Evolutionary conservation across 2,113 vertebrate genomes (phyloP), one percentile per base, ranked within the genome.

Genomic region (Gambusia affinis): DNA sequence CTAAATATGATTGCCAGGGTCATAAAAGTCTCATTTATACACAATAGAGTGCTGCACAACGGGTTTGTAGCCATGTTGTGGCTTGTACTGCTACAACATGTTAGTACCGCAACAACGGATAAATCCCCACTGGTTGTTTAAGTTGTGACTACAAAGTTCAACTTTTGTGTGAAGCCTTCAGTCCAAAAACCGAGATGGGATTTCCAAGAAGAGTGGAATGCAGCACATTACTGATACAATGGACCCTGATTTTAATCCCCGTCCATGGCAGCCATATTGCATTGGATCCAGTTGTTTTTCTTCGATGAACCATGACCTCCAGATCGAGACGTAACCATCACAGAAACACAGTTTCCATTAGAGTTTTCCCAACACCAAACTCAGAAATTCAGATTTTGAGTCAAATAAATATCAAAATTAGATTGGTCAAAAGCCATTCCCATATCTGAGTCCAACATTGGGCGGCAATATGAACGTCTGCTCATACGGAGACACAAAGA

Each of bases 401-500:
- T 22, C 22, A 54, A 54, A 24, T 4, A 54, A 54, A 19, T 22
- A 7, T 17, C 47, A 19, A 54, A 19, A 54, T 24, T 54, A 24
- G 19, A 24, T 37, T 6, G 19, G 47, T 54, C 4, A 54, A 54
- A 54, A 8, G 19, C 19, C 22, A 54, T 54, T 42, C 47, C 47
- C 47, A 22, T 19, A 19, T 54, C 47, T 8, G 51, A 57, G 51
- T n/a, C 17, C 51, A 30, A 30, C 3, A 3, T 30, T 30, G 3
- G 30, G 30, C 44, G 17, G 44, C 44, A 42, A 42, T 4, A 42
- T 42, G 4, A 54, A 22, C 22, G 17, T 33, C 17, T 62, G 28
- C 29, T 57, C 64, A 74, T 8, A 66, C 67, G 65, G 81, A 70
- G 75, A 82, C 67, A 62, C 17, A 4, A 42, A 78, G 72, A 73